Evolutionary conservation across 2,797 vertebrate species (phyloP).

Genomic region (Rhabdophis nuchalis): DNA sequence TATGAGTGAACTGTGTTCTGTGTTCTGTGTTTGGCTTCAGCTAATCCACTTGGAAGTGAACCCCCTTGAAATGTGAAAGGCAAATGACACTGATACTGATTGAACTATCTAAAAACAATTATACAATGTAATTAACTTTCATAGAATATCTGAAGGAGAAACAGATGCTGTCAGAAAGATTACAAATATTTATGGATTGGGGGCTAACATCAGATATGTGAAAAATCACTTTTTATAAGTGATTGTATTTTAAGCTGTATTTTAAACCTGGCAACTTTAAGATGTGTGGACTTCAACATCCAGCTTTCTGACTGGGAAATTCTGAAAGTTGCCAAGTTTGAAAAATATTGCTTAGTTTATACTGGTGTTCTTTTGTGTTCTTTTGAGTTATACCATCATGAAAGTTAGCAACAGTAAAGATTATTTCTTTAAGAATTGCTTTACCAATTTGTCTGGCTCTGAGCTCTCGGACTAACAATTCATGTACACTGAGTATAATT

Average conservation of each 20-base stretch:
- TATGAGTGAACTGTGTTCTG: neutral
- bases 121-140: slow-evolving; percentile 40
- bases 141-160: slow-evolving; percentile 30
- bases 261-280: neutral
- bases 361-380: neutral
- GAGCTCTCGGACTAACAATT: neutral
- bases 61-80: slow-evolving; percentile 4
- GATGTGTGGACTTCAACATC: neutral
- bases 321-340: neutral
- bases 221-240: neutral
- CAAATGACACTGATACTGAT: slow-evolving; percentile 28
- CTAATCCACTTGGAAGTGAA: neutral
- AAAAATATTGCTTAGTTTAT: neutral
- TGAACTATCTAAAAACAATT: slow-evolving; percentile 49
- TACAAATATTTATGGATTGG: neutral
- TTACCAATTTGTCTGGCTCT: neutral
- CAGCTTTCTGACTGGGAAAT: neutral
- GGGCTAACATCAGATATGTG: neutral
- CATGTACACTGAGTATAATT: neutral
- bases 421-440: neutral
- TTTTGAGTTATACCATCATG: neutral
- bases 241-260: neutral
- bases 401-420: neutral
- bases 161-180: slow-evolving; percentile 4
- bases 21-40: neutral